Evolutionary conservation across 2,888 invertebrate species (phyloP).

Genomic region (Cosmia pyralina): DNA sequence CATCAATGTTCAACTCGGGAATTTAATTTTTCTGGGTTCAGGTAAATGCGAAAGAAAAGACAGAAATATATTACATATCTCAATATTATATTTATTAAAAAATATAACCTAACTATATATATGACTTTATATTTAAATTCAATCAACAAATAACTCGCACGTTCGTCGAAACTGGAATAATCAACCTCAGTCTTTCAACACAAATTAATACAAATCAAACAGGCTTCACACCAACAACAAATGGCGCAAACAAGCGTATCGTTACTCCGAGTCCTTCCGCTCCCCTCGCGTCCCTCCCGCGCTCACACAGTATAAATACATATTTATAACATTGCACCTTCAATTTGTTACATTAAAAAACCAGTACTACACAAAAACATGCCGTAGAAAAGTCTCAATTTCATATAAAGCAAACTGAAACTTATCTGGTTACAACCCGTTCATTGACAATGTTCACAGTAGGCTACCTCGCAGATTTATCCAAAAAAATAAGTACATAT

Average conservation of each 20-base stretch:
- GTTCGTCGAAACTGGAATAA: conserved; percentile 89
- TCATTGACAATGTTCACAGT: conserved; percentile 73
- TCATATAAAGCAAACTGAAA: conserved; percentile 71
- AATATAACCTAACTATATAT: conserved; percentile 91
- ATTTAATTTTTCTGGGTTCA: conserved; percentile 1
- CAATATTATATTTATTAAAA: conserved; percentile 91
- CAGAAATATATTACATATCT: conserved; percentile 88
- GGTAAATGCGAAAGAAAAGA: conserved; percentile 68
- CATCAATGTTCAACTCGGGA: conserved; percentile 41
- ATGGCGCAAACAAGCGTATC: conserved; percentile 78
- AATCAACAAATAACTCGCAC: conserved; percentile 90
- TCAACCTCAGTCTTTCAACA: conserved; percentile 90
- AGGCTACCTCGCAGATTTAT: conserved; percentile 66
- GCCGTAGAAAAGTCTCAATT: conserved; percentile 77
- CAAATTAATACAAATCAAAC: conserved; percentile 85
- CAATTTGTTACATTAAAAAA: conserved; percentile 81
- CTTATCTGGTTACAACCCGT: conserved; percentile 71
- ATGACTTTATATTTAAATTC: conserved; percentile 90
- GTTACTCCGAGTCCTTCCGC: conserved; percentile 59
- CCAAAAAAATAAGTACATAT: conserved; percentile 75
- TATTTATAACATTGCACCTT: conserved; percentile 89
- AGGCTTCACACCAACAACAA: conserved; percentile 78
- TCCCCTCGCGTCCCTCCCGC: conserved; percentile 48
- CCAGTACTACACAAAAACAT: conserved; percentile 83
- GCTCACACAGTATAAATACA: conserved; percentile 73